A percentile compares a stretch with the other conserved stretches of the same genome.
Evolutionary conservation across 1,140 invertebrate species (phyloP).

Genomic region (Hormaphis cornu): DNA sequence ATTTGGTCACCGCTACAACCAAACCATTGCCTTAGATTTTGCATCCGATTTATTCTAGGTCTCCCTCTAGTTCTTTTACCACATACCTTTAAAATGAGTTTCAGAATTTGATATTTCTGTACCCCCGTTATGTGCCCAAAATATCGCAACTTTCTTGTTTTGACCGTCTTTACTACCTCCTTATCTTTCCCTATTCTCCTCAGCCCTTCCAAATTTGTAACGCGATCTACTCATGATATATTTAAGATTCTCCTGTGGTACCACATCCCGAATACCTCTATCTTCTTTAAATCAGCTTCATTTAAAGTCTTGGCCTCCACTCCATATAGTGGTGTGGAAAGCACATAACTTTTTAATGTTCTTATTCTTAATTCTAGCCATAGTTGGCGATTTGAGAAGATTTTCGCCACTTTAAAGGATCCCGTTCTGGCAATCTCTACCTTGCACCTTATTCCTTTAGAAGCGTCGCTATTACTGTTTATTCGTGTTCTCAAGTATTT

Average conservation of each 20-base stretch:
- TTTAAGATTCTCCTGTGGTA: slow-evolving; percentile 10
- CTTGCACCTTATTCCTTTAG: too few species aligned
- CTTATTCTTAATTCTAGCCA: neutral
- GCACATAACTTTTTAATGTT: neutral
- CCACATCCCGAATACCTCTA: slow-evolving; percentile 23
- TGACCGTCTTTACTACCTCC: slow-evolving; percentile 14
- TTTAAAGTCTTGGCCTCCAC: slow-evolving; percentile 10
- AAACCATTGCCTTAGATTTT: slow-evolving; percentile 9
- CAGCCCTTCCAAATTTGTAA: neutral
- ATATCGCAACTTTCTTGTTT: slow-evolving; percentile 25
- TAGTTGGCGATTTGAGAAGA: neutral
- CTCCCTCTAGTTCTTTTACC: slow-evolving; percentile 20
- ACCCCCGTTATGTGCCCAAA: slow-evolving; percentile 5
- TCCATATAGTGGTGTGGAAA: slow-evolving; percentile 6
- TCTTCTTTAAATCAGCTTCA: neutral
- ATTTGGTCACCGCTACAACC: neutral
- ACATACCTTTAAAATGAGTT: slow-evolving; percentile 1
- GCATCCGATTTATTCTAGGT: slow-evolving; percentile 7
- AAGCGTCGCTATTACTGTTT: neutral
- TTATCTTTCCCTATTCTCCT: slow-evolving; percentile 7
- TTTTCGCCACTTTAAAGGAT: neutral
- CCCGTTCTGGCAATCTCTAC: too few species aligned
- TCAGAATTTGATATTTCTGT: slow-evolving; percentile 11
- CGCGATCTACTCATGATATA: too few species aligned
- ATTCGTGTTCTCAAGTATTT: neutral